phyloP scores from a whole-genome alignment of 2,888 invertebrate genomes.

The Leucoma salicis region DNA sequence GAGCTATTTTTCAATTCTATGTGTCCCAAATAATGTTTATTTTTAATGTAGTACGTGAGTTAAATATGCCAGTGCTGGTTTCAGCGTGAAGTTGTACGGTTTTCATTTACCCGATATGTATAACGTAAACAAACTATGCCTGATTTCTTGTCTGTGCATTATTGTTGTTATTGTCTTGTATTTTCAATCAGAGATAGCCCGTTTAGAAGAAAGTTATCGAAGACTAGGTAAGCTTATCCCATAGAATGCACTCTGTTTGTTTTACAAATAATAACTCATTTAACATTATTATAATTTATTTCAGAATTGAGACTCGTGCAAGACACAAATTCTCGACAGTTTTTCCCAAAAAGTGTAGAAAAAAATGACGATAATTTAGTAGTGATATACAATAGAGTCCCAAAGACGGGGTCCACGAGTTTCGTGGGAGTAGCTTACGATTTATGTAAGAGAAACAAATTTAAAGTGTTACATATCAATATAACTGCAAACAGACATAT shows the following conservation, averaged over 20 bases:
- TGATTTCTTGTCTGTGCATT: conserved; percentile 69
- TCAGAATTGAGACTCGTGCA: conserved; percentile 66
- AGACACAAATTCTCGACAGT: conserved; percentile 64
- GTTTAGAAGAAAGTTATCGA: conserved; percentile 66
- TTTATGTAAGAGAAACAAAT: conserved; percentile 87
- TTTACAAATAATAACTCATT: neutral
- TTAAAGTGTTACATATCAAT: conserved; percentile 92
- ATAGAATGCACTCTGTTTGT: conserved; percentile 2
- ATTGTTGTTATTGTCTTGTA: conserved; percentile 70
- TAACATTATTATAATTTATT: conserved; percentile 25
- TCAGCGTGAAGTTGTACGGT: conserved; percentile 47
- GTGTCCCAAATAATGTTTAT: conserved; percentile 64
- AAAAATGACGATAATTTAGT: conserved; percentile 86
- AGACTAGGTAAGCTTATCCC: conserved; percentile 57
- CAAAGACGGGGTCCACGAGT: conserved; percentile 98
- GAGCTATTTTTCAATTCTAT: conserved; percentile 52
- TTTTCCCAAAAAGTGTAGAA: conserved; percentile 54
- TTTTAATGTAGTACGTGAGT: conserved; percentile 59
- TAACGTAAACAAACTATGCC: conserved; percentile 73
- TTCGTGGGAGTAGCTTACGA: conserved; percentile 96
- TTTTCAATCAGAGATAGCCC: conserved; percentile 74
- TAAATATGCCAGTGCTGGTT: conserved; percentile 58
- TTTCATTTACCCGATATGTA: conserved; percentile 59
- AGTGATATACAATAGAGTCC: conserved; percentile 97
- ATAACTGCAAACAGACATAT: conserved; percentile 97